These are phyloP conservation scores for Mastomys natalensis DNA, from an alignment of 2,113 vertebrate species.

Conservation along the genomic window DNA sequence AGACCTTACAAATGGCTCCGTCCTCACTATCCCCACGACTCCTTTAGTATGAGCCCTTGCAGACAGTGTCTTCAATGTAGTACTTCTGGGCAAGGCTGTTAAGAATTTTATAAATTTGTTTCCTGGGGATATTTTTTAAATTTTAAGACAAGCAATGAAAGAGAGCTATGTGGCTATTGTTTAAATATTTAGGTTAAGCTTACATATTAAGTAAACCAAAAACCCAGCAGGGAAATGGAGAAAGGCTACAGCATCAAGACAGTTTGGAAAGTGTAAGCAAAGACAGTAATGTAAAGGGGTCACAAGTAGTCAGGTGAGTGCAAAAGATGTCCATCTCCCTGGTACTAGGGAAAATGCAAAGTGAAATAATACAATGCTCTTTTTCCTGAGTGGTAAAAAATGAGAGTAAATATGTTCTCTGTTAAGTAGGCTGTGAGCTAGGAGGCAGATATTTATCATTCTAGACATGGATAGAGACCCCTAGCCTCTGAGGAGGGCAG, in stretches of 20 bases:
- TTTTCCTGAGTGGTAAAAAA: background rate
- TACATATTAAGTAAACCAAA: background rate
- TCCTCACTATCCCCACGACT: background rate
- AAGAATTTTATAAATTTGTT: background rate
- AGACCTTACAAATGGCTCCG: background rate
- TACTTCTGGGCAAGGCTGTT: background rate
- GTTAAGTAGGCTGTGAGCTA: background rate
- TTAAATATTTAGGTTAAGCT: slow-evolving; percentile 13
- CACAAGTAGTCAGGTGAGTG: background rate
- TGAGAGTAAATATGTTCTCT: background rate
- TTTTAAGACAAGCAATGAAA: background rate
- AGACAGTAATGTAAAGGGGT: background rate
- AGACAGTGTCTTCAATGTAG: too few species aligned
- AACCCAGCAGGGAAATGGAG: background rate
- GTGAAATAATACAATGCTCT: background rate
- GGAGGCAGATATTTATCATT: background rate
- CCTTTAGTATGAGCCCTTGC: background rate
- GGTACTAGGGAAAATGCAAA: background rate
- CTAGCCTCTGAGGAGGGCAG: background rate
- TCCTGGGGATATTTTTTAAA: background rate
- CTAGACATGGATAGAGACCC: background rate
- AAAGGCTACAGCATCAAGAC: background rate
- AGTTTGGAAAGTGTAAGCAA: background rate
- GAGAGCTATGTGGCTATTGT: background rate
- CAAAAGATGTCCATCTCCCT: background rate